phyloP scores from a whole-genome alignment of 1,140 invertebrate genomes.

The Protaetia brevitarsis region DNA sequence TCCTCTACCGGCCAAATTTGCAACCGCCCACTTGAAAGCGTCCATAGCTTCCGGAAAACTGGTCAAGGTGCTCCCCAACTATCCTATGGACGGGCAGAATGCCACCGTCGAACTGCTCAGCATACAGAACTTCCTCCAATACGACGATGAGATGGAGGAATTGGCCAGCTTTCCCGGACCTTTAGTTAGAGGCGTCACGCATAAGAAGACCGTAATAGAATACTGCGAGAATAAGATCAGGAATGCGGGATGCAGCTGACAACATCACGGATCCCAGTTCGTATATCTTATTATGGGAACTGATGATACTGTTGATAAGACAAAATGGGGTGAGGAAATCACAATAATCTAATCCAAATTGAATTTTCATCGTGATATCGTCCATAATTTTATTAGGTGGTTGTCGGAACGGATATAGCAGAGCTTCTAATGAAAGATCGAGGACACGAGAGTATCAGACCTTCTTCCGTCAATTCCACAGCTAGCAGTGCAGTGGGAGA shows the following conservation, averaged over 20 bases:
- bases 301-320: constrained; percentile 83
- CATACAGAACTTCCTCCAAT: constrained; percentile 56
- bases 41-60: constrained; percentile 67
- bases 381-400: constrained; percentile 59
- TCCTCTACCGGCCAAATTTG: constrained; percentile 74
- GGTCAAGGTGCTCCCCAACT: constrained; percentile 66
- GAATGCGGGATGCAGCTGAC: constrained; percentile 50
- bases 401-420: constrained; percentile 89
- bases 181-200: constrained; percentile 73
- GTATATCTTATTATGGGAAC: constrained; percentile 81
- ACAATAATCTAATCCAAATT: too few species aligned
- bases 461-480: constrained; percentile 43
- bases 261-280: constrained; percentile 67
- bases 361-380: neutral
- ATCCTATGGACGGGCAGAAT: constrained; percentile 70
- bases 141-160: constrained; percentile 62
- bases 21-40: constrained; percentile 72
- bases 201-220: constrained; percentile 90
- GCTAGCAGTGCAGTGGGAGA: constrained; percentile 39
- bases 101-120: constrained; percentile 69
- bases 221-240: constrained; percentile 81
- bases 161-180: constrained; percentile 62
- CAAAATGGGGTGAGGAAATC: constrained; percentile 80
- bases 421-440: constrained; percentile 79
- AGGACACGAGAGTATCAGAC: constrained; percentile 39